Conservation (phyloP, 2,113 vertebrate species). For the Accipiter cooperii region DNA sequence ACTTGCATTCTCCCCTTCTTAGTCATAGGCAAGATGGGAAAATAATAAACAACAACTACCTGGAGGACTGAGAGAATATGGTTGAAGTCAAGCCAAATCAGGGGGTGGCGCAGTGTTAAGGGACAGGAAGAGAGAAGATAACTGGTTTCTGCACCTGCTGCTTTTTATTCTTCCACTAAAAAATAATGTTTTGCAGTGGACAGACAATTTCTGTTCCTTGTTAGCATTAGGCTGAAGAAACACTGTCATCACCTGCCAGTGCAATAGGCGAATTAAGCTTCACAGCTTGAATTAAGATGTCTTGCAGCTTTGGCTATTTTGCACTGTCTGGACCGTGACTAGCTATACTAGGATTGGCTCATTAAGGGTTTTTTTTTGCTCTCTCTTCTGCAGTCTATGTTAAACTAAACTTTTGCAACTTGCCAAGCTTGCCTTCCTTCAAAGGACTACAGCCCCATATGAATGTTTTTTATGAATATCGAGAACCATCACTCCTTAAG, state of each 20-base stretch:
- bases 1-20: not conserved
- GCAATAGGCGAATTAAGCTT: not conserved
- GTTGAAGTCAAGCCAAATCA: not conserved
- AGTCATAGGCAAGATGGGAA: not conserved
- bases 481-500: not conserved
- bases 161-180: not conserved
- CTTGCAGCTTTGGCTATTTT: not conserved
- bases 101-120: not conserved
- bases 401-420: not conserved
- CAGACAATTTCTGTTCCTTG: not conserved
- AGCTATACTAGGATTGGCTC: not conserved
- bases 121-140: not conserved
- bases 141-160: not conserved
- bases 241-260: not conserved
- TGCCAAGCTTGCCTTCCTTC: not conserved
- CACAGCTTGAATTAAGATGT: not conserved
- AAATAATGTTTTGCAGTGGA: not conserved
- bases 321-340: not conserved
- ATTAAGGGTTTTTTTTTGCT: not conserved
- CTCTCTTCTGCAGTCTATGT: not conserved
- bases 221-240: not conserved
- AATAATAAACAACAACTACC: not conserved
- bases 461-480: not conserved
- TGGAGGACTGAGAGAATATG: not conserved
- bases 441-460: not conserved